Percentiles rank a stretch among this genome's conserved stretches.
phyloP scores from a whole-genome alignment of 2,113 vertebrate genomes.

The Labeo rohita region DNA sequence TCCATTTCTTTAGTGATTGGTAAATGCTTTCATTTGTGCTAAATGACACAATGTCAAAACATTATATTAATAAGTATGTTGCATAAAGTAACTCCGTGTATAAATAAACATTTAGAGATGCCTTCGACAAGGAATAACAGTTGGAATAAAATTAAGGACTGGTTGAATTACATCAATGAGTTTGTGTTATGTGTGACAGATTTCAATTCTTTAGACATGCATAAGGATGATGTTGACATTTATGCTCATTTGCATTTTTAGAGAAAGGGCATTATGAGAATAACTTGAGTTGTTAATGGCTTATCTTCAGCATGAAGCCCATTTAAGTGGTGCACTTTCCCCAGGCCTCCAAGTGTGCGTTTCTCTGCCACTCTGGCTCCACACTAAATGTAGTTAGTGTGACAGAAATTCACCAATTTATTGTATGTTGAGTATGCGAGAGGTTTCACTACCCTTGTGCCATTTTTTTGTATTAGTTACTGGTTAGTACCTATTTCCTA shows the following conservation, averaged over 20 bases:
- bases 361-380: not conserved
- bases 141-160: not conserved
- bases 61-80: not conserved
- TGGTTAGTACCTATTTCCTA: not conserved
- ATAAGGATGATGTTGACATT: conserved; percentile 29
- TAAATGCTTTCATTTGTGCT: not conserved
- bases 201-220: conserved; percentile 23
- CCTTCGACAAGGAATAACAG: not conserved
- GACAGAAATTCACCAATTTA: conserved; percentile 12
- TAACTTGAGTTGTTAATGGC: conserved; percentile 33
- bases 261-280: conserved; percentile 24
- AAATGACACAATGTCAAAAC: not conserved
- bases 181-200: conserved; percentile 1
- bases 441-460: not conserved
- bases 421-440: not conserved
- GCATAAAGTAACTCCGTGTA: not conserved
- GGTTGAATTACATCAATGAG: not conserved
- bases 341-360: conserved; percentile 18
- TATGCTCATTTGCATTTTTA: conserved; percentile 34
- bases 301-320: conserved; percentile 28
- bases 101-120: not conserved
- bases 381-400: not conserved
- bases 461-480: not conserved
- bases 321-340: conserved; percentile 22
- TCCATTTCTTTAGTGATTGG: not conserved